A percentile compares a stretch with the other conserved stretches of the same genome.
Conservation (phyloP, 2,888 invertebrate genomes). For the Marronus borbonicus region DNA sequence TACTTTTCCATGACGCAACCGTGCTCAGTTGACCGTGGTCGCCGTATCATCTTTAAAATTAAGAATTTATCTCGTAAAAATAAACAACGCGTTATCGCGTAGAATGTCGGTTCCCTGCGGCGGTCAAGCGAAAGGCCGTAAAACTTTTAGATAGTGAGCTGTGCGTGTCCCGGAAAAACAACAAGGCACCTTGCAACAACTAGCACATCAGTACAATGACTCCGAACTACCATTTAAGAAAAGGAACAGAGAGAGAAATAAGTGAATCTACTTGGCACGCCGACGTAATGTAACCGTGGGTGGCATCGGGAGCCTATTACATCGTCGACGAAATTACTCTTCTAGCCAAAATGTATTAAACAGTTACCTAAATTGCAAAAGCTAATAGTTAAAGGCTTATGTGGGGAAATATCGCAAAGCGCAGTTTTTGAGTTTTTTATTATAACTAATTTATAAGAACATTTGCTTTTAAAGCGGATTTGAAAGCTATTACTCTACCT, state of each 20-base stretch:
- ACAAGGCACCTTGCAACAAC: slow-evolving; percentile 57
- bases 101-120: slow-evolving; percentile 4
- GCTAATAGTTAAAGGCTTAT: too few relatives aligned
- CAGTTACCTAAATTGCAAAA: too few relatives aligned
- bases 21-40: slow-evolving; percentile 11
- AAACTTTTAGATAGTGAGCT: slow-evolving; percentile 37
- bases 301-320: neutral
- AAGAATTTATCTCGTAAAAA: slow-evolving; percentile 23
- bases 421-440: too few relatives aligned
- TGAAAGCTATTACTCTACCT: too few relatives aligned
- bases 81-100: slow-evolving; percentile 17
- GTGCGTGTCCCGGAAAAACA: slow-evolving; percentile 49
- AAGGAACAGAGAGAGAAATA: slow-evolving; percentile 45
- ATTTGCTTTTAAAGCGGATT: too few relatives aligned
- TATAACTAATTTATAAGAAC: too few relatives aligned
- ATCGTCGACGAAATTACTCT: too few relatives aligned
- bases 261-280: neutral
- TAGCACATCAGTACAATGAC: slow-evolving; percentile 58
- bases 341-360: too few relatives aligned
- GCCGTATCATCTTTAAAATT: slow-evolving; percentile 5
- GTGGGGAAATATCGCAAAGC: too few relatives aligned
- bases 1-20: slow-evolving; percentile 1
- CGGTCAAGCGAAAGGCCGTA: slow-evolving; percentile 19
- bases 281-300: slow-evolving; percentile 19
- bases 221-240: slow-evolving; percentile 47